Conservation (phyloP, 92 coral and sea anemone species). For the Umimayanthus chanpuru region DNA sequence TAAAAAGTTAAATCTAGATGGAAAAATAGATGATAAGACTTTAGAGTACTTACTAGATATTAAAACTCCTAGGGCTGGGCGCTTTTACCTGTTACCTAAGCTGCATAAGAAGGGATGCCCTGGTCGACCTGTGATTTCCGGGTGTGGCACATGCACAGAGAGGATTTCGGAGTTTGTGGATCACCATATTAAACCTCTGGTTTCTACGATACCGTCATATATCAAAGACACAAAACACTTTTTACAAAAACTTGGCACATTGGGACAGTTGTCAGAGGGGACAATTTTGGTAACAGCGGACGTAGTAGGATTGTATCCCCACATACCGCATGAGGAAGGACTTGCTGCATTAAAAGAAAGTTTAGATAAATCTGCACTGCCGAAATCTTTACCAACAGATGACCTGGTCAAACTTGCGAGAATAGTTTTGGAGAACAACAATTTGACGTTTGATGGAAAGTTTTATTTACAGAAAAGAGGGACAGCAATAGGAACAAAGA, state of each 20-base stretch:
- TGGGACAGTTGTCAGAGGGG: conserved; percentile 16
- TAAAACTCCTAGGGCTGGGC: conserved; percentile 11
- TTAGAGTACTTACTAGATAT: conserved; percentile 13
- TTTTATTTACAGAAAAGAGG: conserved; percentile 36
- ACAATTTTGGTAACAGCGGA: conserved; percentile 28
- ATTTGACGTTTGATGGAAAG: conserved; percentile 27
- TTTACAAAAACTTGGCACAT: background rate
- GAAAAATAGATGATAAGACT: conserved; percentile 24
- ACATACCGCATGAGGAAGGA: conserved; percentile 46
- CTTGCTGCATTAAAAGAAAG: conserved; percentile 15
- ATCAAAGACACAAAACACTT: conserved; percentile 39
- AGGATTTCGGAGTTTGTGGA: conserved; percentile 49
- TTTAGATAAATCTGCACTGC: background rate
- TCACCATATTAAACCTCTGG: conserved; percentile 33
- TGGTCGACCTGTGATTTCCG: conserved; percentile 33
- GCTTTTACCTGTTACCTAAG: conserved; percentile 30
- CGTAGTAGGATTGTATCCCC: conserved; percentile 39
- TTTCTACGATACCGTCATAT: conserved; percentile 9
- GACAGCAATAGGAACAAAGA: conserved; percentile 37
- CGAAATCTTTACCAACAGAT: background rate
- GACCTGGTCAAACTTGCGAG: conserved; percentile 9
- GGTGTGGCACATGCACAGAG: conserved; percentile 39
- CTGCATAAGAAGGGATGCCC: conserved; percentile 30
- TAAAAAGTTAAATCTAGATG: background rate
- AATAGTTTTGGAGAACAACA: conserved; percentile 34